phyloP scores from a whole-genome alignment of 2,797 vertebrate genomes.

The Sphenopsis melanotis region DNA sequence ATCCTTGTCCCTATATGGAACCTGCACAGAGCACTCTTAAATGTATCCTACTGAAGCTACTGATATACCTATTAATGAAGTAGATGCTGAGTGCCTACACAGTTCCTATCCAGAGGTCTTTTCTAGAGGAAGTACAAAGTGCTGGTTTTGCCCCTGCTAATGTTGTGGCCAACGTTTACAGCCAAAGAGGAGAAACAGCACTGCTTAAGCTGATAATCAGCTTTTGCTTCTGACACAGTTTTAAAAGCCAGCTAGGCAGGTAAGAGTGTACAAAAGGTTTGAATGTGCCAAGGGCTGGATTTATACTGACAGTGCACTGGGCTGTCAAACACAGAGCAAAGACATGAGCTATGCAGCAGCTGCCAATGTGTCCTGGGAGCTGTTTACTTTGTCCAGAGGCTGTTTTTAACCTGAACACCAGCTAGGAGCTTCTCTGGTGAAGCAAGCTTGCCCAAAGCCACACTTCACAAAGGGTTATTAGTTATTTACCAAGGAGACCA shows the following conservation, averaged over 20 bases:
- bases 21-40: neutral
- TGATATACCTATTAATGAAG: neutral
- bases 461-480: neutral
- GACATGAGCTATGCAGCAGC: slow-evolving; percentile 5
- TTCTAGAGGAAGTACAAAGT: neutral
- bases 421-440: neutral
- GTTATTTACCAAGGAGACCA: neutral
- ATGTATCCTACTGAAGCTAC: neutral
- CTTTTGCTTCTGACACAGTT: slow-evolving; percentile 33
- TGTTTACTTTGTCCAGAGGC: neutral
- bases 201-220: slow-evolving; percentile 34
- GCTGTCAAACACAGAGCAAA: slow-evolving; percentile 29
- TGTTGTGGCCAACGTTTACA: neutral
- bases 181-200: neutral
- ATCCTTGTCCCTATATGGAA: neutral
- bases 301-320: neutral
- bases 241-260: slow-evolving; percentile 4
- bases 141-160: neutral
- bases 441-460: neutral
- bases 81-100: neutral
- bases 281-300: slow-evolving; percentile 24
- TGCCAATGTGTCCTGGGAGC: neutral
- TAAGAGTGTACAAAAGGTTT: neutral
- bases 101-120: neutral
- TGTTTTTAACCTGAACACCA: slow-evolving; percentile 39